Percentiles rank a stretch among this genome's conserved stretches.
Evolutionary conservation across 2,113 vertebrate genomes (phyloP).

Genomic region (Caracal caracal): DNA sequence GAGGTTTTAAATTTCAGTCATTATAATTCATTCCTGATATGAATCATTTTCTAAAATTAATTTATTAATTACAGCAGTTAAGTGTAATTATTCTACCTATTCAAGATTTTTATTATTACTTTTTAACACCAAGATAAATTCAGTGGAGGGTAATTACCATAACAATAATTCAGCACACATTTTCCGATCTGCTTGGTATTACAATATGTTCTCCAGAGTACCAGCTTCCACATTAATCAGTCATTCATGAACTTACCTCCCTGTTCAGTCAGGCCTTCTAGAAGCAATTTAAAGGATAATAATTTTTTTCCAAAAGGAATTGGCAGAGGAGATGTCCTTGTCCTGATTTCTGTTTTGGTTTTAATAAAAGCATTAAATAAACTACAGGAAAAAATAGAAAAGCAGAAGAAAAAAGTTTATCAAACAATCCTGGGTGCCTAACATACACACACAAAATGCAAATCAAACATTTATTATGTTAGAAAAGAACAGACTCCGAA

Average conservation of each 20-base stretch:
- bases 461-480: neutral
- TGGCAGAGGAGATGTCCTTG: conserved; percentile 58
- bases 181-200: conserved; percentile 80
- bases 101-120: conserved; percentile 83
- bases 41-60: conserved; percentile 84
- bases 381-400: neutral
- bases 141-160: conserved; percentile 84
- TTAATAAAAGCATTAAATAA: conserved; percentile 38
- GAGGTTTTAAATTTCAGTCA: conserved; percentile 78
- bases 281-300: conserved; percentile 68
- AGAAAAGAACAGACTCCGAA: neutral
- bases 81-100: conserved; percentile 85
- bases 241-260: conserved; percentile 77
- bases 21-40: conserved; percentile 79
- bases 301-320: conserved; percentile 62
- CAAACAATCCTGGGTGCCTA: neutral
- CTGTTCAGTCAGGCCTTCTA: conserved; percentile 68
- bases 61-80: conserved; percentile 87
- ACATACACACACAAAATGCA: neutral
- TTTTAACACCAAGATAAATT: conserved; percentile 83
- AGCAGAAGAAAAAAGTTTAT: neutral
- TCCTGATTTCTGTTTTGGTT: conserved; percentile 53
- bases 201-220: conserved; percentile 80
- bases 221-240: conserved; percentile 80
- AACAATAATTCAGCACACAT: conserved; percentile 82